phyloP scores from a whole-genome alignment of 2,797 vertebrate genomes.

The Oceanodroma leucorhoa region DNA sequence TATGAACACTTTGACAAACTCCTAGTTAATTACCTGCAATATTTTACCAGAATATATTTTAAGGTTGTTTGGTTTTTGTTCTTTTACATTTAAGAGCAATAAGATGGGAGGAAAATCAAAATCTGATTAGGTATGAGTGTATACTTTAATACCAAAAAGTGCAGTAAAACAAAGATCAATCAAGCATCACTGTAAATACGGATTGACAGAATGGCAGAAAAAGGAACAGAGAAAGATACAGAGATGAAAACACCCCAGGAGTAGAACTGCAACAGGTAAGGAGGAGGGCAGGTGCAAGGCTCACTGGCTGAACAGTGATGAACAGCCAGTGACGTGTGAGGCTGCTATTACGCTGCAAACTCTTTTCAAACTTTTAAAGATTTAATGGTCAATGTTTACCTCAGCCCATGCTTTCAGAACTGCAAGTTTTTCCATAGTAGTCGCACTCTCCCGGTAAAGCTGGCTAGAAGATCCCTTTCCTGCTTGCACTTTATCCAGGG shows the following conservation, averaged over 20 bases:
- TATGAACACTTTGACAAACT: background rate
- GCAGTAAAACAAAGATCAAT: background rate
- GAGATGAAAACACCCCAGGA: background rate
- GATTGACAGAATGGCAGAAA: background rate
- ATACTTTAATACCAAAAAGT: background rate
- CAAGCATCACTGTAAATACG: background rate
- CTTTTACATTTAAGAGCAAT: background rate
- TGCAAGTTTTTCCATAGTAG: conserved; percentile 97
- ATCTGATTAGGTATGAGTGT: background rate
- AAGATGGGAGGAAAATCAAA: background rate
- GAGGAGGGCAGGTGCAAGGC: background rate
- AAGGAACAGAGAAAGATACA: background rate
- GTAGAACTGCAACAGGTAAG: background rate
- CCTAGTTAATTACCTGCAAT: background rate
- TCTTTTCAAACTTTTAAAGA: background rate
- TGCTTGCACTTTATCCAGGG: conserved; percentile 95
- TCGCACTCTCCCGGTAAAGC: conserved; percentile 95
- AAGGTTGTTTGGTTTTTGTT: background rate
- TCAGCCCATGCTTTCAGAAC: conserved; percentile 98
- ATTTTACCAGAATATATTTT: background rate
- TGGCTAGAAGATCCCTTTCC: conserved; percentile 94
- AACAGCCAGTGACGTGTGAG: background rate
- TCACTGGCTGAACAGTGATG: background rate
- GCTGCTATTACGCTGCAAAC: background rate
- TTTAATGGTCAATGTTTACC: conserved; percentile 71